A percentile compares a stretch with the other conserved stretches of the same genome.
Evolutionary conservation across 1,140 invertebrate species (phyloP).

Genomic region (Eueides isabella): DNA sequence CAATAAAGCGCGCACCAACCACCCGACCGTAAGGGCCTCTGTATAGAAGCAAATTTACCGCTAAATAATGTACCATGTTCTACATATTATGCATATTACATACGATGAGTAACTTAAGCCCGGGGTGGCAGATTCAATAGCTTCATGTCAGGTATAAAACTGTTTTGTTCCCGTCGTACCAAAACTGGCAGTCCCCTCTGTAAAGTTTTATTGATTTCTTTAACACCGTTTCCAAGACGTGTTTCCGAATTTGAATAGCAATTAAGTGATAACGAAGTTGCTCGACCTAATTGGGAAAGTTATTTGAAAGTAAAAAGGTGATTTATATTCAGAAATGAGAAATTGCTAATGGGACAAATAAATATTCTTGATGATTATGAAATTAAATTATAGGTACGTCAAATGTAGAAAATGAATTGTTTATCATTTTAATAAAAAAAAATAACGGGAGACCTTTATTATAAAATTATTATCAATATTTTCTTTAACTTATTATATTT

Average conservation of each 20-base stretch:
- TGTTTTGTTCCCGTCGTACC: conserved; percentile 1
- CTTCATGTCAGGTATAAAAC: conserved; percentile 27
- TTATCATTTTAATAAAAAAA: no score
- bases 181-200: conserved; percentile 18
- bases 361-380: no score
- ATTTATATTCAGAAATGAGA: conserved; percentile 8
- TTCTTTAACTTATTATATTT: no score
- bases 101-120: conserved; percentile 33
- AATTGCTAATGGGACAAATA: not conserved
- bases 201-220: conserved; percentile 38
- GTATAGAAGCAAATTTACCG: conserved; percentile 59
- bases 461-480: no score
- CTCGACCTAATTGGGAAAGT: conserved; percentile 31
- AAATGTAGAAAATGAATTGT: no score
- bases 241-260: conserved; percentile 48
- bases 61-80: conserved; percentile 57
- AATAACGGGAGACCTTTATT: no score
- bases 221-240: conserved; percentile 42
- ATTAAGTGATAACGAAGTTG: conserved; percentile 52
- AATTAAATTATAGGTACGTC: no score
- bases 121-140: conserved; percentile 31
- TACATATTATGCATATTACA: conserved; percentile 41
- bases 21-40: conserved; percentile 52
- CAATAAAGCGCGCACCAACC: conserved; percentile 61
- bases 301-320: conserved; percentile 22